Conservation (phyloP, 2,797 vertebrate species). For the Anas georgica region DNA sequence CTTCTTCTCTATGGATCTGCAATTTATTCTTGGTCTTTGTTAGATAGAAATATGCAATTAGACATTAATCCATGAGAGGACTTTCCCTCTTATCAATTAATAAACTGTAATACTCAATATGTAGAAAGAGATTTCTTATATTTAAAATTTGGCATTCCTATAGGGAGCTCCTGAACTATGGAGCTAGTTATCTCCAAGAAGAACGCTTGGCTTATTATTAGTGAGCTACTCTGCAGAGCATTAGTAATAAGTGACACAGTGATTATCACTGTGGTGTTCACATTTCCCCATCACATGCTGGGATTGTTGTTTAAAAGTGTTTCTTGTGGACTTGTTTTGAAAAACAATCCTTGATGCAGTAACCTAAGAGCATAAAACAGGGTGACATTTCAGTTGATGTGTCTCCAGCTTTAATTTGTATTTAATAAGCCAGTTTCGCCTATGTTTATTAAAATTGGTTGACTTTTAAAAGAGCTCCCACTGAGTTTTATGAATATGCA, state of each 20-base stretch:
- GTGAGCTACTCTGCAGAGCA: slow-evolving; percentile 18
- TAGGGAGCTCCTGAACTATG: not conserved
- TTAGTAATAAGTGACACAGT: slow-evolving; percentile 41
- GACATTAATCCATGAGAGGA: not conserved
- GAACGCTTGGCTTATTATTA: slow-evolving; percentile 21
- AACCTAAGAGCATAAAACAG: slow-evolving; percentile 27
- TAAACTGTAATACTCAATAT: not conserved
- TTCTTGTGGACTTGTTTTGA: slow-evolving; percentile 46
- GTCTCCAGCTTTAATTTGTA: slow-evolving; percentile 59
- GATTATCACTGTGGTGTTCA: slow-evolving; percentile 51
- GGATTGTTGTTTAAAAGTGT: slow-evolving; percentile 51
- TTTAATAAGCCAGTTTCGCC: slow-evolving; percentile 64
- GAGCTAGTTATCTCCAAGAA: not conserved
- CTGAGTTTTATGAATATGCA: slow-evolving; percentile 66
- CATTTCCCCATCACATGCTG: slow-evolving; percentile 42
- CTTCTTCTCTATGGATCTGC: not conserved
- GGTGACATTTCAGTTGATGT: slow-evolving; percentile 26
- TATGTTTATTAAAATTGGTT: slow-evolving; percentile 62
- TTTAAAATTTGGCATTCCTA: not conserved
- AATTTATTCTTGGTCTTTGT: not conserved
- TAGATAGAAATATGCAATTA: not conserved
- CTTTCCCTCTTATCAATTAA: not conserved
- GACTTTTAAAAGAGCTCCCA: slow-evolving; percentile 57
- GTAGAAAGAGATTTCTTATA: not conserved
- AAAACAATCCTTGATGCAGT: slow-evolving; percentile 39